Percentiles rank a stretch among this genome's conserved stretches.
These are phyloP conservation scores for Smittia aterrima DNA, from an alignment of 2,888 invertebrate species.

Conservation along the genomic window DNA sequence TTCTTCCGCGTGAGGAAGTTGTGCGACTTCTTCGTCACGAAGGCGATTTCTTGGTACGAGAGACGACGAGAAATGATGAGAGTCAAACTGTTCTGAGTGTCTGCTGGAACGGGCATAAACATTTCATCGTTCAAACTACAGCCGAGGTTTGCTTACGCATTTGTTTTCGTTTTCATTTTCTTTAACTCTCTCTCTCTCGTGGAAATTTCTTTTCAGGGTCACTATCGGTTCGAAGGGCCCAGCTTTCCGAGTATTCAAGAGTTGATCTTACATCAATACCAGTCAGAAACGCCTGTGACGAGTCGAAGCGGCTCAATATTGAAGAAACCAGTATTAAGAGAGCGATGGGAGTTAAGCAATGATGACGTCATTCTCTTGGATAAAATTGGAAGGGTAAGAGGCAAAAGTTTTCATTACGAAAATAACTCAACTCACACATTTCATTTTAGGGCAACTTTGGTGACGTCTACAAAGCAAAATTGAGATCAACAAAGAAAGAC, in stretches of 20 bases:
- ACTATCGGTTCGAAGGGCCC: constrained; percentile 91
- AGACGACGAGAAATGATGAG: constrained; percentile 88
- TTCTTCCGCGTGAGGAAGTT: constrained; percentile 92
- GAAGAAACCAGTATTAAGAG: constrained; percentile 78
- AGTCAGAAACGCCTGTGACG: constrained; percentile 84
- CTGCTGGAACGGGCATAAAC: constrained; percentile 94
- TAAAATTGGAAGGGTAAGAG: constrained; percentile 87
- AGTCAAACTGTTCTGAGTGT: constrained; percentile 91
- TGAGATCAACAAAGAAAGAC: constrained; percentile 77
- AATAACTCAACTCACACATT: constrained; percentile 3
- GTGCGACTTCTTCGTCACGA: constrained; percentile 85
- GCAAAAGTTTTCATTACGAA: background rate
- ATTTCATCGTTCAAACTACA: constrained; percentile 95
- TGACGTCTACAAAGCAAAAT: constrained; percentile 89
- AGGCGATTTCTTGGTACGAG: constrained; percentile 91
- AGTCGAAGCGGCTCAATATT: constrained; percentile 89
- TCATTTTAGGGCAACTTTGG: constrained; percentile 88
- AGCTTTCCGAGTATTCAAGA: constrained; percentile 88
- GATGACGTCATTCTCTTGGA: constrained; percentile 88
- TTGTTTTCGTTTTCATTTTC: background rate
- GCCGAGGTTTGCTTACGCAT: constrained; percentile 63
- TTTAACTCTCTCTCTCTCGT: background rate
- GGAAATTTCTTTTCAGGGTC: constrained; percentile 62
- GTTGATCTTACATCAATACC: constrained; percentile 83
- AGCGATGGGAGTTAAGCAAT: constrained; percentile 94